Base-by-base conservation (phyloP, 2,888 invertebrate genomes). In the Heliconius ethilla region DNA sequence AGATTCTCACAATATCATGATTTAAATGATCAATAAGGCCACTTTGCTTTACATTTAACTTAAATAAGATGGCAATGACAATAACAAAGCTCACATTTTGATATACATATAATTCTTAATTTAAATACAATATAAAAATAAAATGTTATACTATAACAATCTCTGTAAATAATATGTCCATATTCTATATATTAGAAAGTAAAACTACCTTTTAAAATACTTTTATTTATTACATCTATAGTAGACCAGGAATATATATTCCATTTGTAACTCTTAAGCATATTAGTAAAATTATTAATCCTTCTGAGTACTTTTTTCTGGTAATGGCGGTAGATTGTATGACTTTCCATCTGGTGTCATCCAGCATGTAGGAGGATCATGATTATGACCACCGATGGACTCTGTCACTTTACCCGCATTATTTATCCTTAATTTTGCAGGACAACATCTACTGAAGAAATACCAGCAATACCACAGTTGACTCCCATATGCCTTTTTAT, bases 391-490 rank as follows among this genome's bases (percentile, higher is more conserved):
- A 27, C 94, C 94, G n/a, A 94, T 94, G 80, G 89, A 90, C 80
- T 94, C 94, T 0, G 94, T 94, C 0, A 94, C 94, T 82, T 90
- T 90, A 1, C 94, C 94, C 45, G 90, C 88, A 79, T 94, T 93
- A 81, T 94, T 92, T 75, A 94, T 94, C 81, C 94, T 83, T 25
- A 94, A 84, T 81, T 94, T 94, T 0, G 94, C 94, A 15, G 94
- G 94, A 83, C 94, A 94, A 82, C 94, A 94, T 78, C 94, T 85
- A 73, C 93, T 94, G 86, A 94, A 94, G 91, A 94, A 94, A 81
- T 92, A 94, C 94, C 94, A 94, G 82, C 94, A 94, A 79, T 94
- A 94, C 94, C 94, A 94, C 4, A 94, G 85, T 78, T 94, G 94
- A 83, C 94, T 94, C n/a, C 94, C 94, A 84, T 93, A 94, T 11